A percentile compares a stretch with the other conserved stretches of the same genome.
phyloP scores from a whole-genome alignment of 2,797 vertebrate species.

The Lepilemur septentrionalis region DNA sequence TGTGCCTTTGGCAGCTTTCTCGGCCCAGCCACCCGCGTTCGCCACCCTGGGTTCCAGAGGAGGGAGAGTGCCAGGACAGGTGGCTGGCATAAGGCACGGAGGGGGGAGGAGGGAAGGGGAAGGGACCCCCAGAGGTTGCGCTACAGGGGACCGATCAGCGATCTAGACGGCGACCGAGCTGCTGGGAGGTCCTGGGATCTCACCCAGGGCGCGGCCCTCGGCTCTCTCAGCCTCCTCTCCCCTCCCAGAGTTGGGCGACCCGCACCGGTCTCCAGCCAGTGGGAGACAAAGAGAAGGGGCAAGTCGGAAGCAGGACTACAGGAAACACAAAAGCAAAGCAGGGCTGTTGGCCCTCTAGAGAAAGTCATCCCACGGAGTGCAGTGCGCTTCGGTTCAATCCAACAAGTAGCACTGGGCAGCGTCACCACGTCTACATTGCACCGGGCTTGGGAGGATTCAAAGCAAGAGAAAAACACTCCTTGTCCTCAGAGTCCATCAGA shows the following conservation, averaged over 20 bases:
- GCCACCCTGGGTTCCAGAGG: fast-evolving
- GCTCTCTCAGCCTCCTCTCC: background rate
- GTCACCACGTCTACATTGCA: background rate
- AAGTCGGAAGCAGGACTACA: background rate
- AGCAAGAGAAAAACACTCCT: background rate
- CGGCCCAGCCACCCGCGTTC: fast-evolving
- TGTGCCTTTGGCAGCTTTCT: too few species aligned
- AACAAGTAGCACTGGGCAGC: constrained; percentile 15
- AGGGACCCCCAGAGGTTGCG: background rate
- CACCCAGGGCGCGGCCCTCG: too few species aligned
- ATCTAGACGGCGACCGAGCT: background rate
- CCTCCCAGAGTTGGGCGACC: fast-evolving
- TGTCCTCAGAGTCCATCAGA: background rate
- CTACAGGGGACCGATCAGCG: too few species aligned
- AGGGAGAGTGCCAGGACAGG: background rate
- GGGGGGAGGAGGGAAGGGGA: background rate
- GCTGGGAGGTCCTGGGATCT: too few species aligned
- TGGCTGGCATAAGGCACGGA: background rate
- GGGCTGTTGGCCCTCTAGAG: background rate
- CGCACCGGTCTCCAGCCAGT: background rate
- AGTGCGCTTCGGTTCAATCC: background rate
- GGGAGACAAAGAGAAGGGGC: background rate
- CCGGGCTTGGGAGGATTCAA: background rate
- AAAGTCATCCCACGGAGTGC: background rate
- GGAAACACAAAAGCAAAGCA: background rate